Conservation (phyloP, 2,888 invertebrate genomes). For the Chydorus sphaericus region DNA sequence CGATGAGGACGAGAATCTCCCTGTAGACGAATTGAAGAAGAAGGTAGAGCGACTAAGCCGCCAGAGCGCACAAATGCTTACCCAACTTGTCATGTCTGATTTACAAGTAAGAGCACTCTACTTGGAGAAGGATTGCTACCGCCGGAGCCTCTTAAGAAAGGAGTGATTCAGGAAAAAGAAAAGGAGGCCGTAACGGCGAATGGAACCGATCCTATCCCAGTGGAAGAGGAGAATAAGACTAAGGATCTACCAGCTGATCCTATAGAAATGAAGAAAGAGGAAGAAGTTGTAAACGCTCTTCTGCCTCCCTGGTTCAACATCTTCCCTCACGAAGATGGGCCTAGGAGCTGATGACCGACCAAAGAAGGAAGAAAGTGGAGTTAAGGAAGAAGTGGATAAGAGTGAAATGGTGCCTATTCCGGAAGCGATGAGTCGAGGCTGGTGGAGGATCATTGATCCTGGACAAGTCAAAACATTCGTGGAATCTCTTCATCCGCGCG, state of each 20-base stretch:
- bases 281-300: conserved; percentile 34
- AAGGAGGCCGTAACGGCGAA: neutral
- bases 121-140: conserved; percentile 84
- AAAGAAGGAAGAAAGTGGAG: neutral
- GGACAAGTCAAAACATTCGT: conserved; percentile 54
- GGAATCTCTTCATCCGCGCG: conserved; percentile 62
- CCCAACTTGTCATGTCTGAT: conserved; percentile 59
- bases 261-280: conserved; percentile 31
- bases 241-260: conserved; percentile 11
- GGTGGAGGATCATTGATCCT: conserved; percentile 75
- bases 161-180: neutral
- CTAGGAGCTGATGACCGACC: neutral
- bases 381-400: conserved; percentile 9
- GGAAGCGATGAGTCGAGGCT: conserved; percentile 43
- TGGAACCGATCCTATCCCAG: conserved; percentile 28
- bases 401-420: conserved; percentile 48
- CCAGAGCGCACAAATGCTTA: conserved; percentile 57
- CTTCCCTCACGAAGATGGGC: conserved; percentile 41
- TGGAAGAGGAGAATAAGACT: no score
- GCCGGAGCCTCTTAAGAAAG: conserved; percentile 47
- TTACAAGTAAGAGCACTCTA: conserved; percentile 73
- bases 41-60: conserved; percentile 72
- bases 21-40: conserved; percentile 69
- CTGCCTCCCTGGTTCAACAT: conserved; percentile 70
- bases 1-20: conserved; percentile 75